phyloP scores from a whole-genome alignment of 2,113 vertebrate species.

The Turnix velox region DNA sequence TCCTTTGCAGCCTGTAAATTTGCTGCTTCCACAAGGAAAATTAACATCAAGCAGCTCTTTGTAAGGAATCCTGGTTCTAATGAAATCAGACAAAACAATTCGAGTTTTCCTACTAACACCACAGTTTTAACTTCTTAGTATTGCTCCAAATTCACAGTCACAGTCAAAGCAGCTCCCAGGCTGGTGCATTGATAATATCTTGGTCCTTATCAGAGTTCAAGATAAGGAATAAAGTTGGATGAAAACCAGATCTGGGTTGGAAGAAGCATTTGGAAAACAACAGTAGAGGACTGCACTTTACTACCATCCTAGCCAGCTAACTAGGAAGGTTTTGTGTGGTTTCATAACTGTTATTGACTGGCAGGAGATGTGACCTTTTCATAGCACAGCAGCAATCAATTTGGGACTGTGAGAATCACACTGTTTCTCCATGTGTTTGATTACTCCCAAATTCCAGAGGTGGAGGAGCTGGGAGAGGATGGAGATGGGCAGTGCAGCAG shows the following conservation, averaged over 20 bases:
- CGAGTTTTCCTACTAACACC: background rate
- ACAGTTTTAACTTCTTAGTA: background rate
- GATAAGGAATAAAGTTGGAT: background rate
- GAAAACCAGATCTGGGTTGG: background rate
- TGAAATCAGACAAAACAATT: background rate
- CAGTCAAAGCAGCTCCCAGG: background rate
- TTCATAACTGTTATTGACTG: slow-evolving; percentile 18
- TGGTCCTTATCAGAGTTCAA: background rate
- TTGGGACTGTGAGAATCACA: background rate
- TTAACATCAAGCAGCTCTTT: background rate
- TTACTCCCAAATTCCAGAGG: background rate
- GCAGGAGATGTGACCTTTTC: background rate
- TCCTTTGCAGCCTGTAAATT: background rate
- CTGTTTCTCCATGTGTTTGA: background rate
- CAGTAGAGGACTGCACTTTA: background rate
- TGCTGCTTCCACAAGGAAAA: background rate
- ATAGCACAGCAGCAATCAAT: background rate
- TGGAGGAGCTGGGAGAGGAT: background rate
- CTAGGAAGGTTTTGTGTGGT: background rate
- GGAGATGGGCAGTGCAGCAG: background rate
- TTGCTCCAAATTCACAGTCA: background rate
- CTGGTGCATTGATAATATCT: background rate
- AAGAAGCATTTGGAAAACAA: background rate
- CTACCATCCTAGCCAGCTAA: background rate
- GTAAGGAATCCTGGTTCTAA: background rate